These are phyloP conservation scores for Pteronura brasiliensis DNA, from an alignment of 2,113 vertebrate species.

Conservation along the genomic window DNA sequence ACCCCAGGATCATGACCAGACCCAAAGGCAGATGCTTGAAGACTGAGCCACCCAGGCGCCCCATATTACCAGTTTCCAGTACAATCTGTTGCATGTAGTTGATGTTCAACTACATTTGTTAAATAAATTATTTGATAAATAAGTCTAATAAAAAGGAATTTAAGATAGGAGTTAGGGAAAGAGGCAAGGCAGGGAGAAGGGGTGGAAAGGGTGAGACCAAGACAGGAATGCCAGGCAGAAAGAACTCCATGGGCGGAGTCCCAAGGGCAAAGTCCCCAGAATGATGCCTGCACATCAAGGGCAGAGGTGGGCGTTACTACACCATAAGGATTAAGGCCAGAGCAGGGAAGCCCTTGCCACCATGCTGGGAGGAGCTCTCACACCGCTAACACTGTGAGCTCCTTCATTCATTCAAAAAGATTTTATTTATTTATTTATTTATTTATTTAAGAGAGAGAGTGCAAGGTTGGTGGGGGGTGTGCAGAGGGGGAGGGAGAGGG, in stretches of 20 bases:
- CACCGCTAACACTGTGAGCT: neutral
- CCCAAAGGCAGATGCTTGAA: too few species aligned
- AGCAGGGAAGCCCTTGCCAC: neutral
- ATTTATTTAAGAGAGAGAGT: too few species aligned
- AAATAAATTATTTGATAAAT: neutral
- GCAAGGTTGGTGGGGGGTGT: too few species aligned
- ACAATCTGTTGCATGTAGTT: neutral
- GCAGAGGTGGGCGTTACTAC: neutral
- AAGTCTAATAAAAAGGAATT: neutral
- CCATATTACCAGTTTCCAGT: neutral
- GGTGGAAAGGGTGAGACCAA: neutral
- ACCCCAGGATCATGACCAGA: too few species aligned
- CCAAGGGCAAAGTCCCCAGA: neutral
- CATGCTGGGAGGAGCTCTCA: neutral
- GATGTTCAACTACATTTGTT: neutral
- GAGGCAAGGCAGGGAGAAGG: neutral
- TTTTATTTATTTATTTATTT: neutral
- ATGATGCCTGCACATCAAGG: neutral
- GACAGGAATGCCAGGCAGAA: neutral
- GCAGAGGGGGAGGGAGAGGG: neutral
- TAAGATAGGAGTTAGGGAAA: neutral
- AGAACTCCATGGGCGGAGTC: neutral
- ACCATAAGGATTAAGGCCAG: neutral
- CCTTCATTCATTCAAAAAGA: neutral
- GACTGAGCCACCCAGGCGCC: too few species aligned